Evolutionary conservation across 2,888 invertebrate species (phyloP), one percentile per base, ranked within the genome.

Genomic region (Crossocerus cetratus): DNA sequence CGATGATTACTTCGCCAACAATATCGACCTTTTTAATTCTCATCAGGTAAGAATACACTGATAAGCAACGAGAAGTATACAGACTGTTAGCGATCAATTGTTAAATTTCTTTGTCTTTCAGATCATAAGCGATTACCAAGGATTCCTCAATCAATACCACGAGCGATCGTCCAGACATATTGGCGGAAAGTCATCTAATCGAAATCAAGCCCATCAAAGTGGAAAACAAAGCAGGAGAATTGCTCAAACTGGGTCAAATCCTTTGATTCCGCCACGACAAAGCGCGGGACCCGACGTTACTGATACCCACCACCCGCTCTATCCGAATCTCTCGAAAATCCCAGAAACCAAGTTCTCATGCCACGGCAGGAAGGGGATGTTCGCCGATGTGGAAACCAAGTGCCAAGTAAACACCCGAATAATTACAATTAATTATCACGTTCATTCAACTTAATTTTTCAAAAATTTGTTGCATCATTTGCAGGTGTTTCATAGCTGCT

Each of bases 401-500:
- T 96, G 96, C 81, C 96, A 96, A 92, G 95, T 95, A 87, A 86
- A 84, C 1, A 32, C 32, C 0, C 32, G 5, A 32, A 32, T 32
- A 32, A 49, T 49, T 49, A 13, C 13, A 2, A 49, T 16, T 49
- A 49, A 49, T n/a, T 49, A 49, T 32, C 8, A 8, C 32, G 5
- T 32, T 32, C 32, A 32, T 3, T 5, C 3, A 49, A 49, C 14
- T n/a, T 49, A 16, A 4, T 49, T 49, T 2, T n/a, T 49, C 1
- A 32, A 32, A 13, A 18, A 61, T 21, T 65, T n/a, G 14, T 20
- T 18, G 22, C 11, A 11, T 53, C 18, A 16, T 53, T 70, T 60
- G 3, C 88, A 96, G 95, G 96, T 95, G 0, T 96, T 96, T 89
- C 96, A 96, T 90, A 94, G 96, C 13, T 96, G 96, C 85, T 95